These are phyloP conservation scores for Ophion ellenae DNA, from an alignment of 2,888 invertebrate species.

Conservation along the genomic window DNA sequence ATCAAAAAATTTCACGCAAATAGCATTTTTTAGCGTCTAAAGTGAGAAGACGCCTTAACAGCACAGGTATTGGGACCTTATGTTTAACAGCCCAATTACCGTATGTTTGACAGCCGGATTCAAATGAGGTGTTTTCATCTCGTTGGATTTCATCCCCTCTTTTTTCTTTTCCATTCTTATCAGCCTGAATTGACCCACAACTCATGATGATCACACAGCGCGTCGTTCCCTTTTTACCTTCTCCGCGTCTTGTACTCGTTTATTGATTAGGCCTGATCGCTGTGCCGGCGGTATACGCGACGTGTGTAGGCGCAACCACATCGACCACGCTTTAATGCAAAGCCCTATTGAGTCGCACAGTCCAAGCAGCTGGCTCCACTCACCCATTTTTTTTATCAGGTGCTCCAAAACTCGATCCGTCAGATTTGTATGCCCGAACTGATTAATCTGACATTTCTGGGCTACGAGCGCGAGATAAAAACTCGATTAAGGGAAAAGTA, in stretches of 20 bases:
- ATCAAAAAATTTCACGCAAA: no score
- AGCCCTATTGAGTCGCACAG: conserved; percentile 22
- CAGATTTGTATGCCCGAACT: neutral
- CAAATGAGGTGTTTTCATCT: neutral
- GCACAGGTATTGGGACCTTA: neutral
- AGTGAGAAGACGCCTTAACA: no score
- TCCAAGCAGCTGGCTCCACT: neutral
- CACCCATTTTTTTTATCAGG: conserved; percentile 10
- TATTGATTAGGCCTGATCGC: conserved; percentile 63
- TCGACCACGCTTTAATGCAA: conserved; percentile 29
- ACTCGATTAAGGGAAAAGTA: neutral
- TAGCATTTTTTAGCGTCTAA: no score
- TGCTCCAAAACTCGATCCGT: conserved; percentile 10
- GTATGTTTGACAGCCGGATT: neutral
- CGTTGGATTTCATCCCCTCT: neutral
- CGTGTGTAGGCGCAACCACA: conserved; percentile 42
- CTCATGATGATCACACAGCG: conserved; percentile 15
- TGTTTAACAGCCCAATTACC: neutral
- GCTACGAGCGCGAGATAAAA: neutral
- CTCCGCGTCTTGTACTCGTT: conserved; percentile 53
- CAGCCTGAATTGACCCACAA: neutral
- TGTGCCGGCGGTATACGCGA: conserved; percentile 14
- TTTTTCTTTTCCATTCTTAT: neutral
- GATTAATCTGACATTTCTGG: neutral
- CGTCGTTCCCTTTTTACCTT: conserved; percentile 34